phyloP scores from a whole-genome alignment of 2,797 vertebrate genomes.

The Meriones psammophilus region DNA sequence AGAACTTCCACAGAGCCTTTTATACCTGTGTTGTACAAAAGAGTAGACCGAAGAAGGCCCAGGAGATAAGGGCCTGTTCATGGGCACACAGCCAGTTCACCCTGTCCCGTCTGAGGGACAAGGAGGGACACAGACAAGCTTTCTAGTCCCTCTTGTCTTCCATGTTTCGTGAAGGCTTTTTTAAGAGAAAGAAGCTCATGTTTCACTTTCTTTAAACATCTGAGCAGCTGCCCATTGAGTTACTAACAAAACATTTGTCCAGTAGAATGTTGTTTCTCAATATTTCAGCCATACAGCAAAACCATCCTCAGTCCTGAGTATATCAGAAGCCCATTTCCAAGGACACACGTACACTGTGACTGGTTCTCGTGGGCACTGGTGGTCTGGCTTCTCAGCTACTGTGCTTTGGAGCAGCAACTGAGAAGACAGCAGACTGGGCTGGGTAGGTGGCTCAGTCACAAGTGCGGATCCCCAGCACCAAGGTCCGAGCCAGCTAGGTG shows the following conservation, averaged over 20 bases:
- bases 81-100: neutral
- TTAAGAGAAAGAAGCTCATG: neutral
- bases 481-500: neutral
- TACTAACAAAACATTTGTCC: neutral
- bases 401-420: neutral
- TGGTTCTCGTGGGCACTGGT: neutral
- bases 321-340: slow-evolving; percentile 6
- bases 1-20: neutral
- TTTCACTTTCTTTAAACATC: slow-evolving; percentile 22
- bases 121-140: neutral
- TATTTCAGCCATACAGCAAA: neutral
- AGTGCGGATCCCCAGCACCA: neutral
- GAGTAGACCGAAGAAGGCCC: neutral
- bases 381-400: neutral
- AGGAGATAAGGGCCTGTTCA: neutral
- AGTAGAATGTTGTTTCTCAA: neutral
- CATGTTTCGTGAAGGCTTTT: neutral
- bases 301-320: neutral
- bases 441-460: neutral
- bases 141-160: neutral
- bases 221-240: neutral
- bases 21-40: neutral
- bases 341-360: neutral
- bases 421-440: neutral
- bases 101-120: too few relatives aligned